Evolutionary conservation across 92 coral and sea anemone genomes (phyloP).

Genomic region (Diadumene lineata): DNA sequence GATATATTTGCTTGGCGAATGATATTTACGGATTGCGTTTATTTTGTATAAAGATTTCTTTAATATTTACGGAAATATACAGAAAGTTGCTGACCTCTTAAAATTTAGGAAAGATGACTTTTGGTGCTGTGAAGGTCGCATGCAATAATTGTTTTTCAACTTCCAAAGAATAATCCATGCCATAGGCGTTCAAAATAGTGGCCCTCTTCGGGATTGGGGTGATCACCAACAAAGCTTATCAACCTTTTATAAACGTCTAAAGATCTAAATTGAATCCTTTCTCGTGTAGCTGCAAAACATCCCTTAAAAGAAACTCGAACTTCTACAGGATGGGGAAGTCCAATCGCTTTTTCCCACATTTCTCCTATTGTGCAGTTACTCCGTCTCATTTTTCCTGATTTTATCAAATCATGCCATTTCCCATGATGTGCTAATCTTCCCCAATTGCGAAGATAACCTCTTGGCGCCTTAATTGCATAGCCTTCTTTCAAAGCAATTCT

Average conservation of each 20-base stretch:
- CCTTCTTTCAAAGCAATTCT: neutral
- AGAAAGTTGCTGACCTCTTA: too few relatives aligned
- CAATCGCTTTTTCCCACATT: constrained; percentile 27
- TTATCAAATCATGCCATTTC: constrained; percentile 24
- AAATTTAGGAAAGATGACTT: too few relatives aligned
- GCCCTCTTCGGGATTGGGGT: constrained; percentile 59
- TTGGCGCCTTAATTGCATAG: neutral
- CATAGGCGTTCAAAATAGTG: constrained; percentile 68
- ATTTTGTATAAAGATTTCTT: too few relatives aligned
- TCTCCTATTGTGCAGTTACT: constrained; percentile 35
- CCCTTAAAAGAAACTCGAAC: constrained; percentile 17
- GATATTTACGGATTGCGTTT: too few relatives aligned
- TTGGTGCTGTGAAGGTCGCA: too few relatives aligned
- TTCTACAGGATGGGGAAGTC: constrained; percentile 22
- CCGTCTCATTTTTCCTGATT: constrained; percentile 38
- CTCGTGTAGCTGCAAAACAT: constrained; percentile 50
- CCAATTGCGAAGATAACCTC: constrained; percentile 7
- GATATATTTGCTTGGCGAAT: too few relatives aligned
- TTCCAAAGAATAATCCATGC: constrained; percentile 32
- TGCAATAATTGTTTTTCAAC: too few relatives aligned
- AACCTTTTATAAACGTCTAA: constrained; percentile 37
- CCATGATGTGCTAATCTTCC: constrained; percentile 23
- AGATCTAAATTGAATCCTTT: constrained; percentile 39
- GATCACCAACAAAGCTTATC: constrained; percentile 49
- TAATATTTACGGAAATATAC: too few relatives aligned